Evolutionary conservation across 2,888 invertebrate genomes (phyloP), one percentile per base, ranked within the genome.

Genomic region (Epirrhoe tristata): DNA sequence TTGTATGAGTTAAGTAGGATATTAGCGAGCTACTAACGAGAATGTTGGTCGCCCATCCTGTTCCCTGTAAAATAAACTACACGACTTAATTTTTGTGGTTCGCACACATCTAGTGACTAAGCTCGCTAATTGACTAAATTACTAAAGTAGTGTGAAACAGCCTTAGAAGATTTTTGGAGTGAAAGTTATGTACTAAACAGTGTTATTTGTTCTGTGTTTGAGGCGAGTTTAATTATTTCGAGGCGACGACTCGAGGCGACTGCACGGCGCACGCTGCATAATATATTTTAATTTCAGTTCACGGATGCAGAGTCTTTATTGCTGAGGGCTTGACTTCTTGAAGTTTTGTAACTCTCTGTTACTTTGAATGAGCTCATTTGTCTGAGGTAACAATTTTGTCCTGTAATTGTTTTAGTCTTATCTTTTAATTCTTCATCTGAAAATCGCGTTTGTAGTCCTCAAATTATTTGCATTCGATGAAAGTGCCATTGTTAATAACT

Each of bases 211-310:
- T 46, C 53, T 58, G 60, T 57, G 59, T 59, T 61, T 34, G 57
- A 56, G 56, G 54, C 12, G 39, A 64, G 64, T 67, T 67, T 64
- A 61, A 67, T 67, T 67, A 67, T 67, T 67, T 67, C 57, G 48
- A 57, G 53, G 59, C 63, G 52, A 39, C 24, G 61, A 52, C 61
- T 66, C 34, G 54, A 53, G 67, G 57, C 7, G 62, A 59, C 63
- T 63, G 62, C 67, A 53, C 63, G 46, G 39, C 63, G 63, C 67
- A 53, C 63, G 46, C 48, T 67, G 63, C 67, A 67, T 67, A 61
- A 64, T 64, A 67, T 64, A 63, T 63, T 67, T 67, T 67, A 63
- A 67, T 63, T 57, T 54, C 31, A 43, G 12, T 16, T 61, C 48
- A 24, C 17, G 58, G 63, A 63, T 57, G 63, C 63, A 50, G 43